Percentiles rank a stretch among this genome's conserved stretches.
These are phyloP conservation scores for Erpobdella octoculata DNA, from an alignment of 2,888 invertebrate species.

Conservation along the genomic window DNA sequence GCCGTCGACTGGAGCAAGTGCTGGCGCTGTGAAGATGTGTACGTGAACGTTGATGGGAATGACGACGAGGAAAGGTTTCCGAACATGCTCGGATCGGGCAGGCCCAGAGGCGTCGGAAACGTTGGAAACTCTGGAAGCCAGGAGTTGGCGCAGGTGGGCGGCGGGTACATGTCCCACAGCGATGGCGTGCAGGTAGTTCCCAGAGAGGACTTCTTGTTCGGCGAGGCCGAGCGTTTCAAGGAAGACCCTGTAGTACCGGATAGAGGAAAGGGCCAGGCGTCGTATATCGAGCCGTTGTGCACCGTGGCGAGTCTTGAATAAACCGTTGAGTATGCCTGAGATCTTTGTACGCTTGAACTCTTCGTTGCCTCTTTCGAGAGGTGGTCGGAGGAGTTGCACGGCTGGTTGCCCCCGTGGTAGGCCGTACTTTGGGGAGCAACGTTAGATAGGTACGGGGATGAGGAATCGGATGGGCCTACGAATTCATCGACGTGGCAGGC, in stretches of 20 bases:
- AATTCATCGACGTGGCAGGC: background rate
- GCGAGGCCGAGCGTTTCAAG: background rate
- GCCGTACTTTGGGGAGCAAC: background rate
- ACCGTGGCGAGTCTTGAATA: background rate
- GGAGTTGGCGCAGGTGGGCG: slow-evolving; percentile 13
- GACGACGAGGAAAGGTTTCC: background rate
- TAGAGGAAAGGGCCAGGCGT: slow-evolving; percentile 9
- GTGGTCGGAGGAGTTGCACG: background rate
- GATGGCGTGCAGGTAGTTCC: background rate
- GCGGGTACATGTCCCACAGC: slow-evolving; percentile 31
- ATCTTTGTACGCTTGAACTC: background rate
- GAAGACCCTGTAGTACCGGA: background rate
- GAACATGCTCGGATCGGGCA: background rate
- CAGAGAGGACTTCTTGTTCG: background rate
- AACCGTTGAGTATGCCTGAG: background rate
- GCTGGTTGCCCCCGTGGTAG: background rate
- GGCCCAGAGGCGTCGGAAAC: slow-evolving; percentile 8
- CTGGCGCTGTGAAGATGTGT: background rate
- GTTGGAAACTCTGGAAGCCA: slow-evolving; percentile 19
- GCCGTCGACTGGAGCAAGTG: background rate
- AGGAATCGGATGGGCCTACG: too few relatives aligned
- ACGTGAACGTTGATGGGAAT: background rate
- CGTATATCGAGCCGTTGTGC: slow-evolving; percentile 3
- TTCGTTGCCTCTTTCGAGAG: background rate
- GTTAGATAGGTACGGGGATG: background rate